A percentile compares a stretch with the other conserved stretches of the same genome.
These are phyloP conservation scores for Ochlodes sylvanus DNA, from an alignment of 2,888 invertebrate species.

Conservation along the genomic window DNA sequence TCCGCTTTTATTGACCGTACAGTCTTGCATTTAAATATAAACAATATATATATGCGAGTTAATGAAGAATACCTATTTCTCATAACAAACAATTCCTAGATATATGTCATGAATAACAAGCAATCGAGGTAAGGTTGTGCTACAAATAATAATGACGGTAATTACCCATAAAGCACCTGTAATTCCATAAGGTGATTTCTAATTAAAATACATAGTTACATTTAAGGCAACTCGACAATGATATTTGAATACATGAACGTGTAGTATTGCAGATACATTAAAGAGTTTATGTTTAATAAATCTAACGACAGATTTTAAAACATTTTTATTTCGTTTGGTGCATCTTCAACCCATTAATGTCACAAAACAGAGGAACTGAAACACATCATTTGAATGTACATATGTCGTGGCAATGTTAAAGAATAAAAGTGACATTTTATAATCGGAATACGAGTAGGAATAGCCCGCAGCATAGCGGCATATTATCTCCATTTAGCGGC, in stretches of 20 bases:
- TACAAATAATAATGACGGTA: slow-evolving; percentile 37
- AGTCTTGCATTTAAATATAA: slow-evolving; percentile 5
- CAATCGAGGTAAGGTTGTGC: slow-evolving; percentile 30
- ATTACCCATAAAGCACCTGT: slow-evolving; percentile 27
- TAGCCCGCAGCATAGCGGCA: slow-evolving; percentile 43
- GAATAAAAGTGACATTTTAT: background rate
- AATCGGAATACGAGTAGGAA: background rate
- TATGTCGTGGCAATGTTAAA: background rate
- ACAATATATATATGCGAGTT: slow-evolving; percentile 23
- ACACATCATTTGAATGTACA: slow-evolving; percentile 5
- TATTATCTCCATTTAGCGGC: slow-evolving; percentile 63
- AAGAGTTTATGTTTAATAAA: background rate
- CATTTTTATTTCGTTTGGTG: too few relatives aligned
- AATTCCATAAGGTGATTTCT: slow-evolving; percentile 31
- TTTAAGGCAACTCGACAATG: slow-evolving; percentile 25
- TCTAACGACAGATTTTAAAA: too few relatives aligned
- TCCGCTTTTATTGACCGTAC: slow-evolving; percentile 38
- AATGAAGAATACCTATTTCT: slow-evolving; percentile 31
- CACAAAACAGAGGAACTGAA: too few relatives aligned
- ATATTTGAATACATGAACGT: slow-evolving; percentile 22
- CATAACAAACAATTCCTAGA: slow-evolving; percentile 35
- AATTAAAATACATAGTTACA: slow-evolving; percentile 34
- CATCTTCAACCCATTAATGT: too few relatives aligned
- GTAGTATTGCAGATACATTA: slow-evolving; percentile 8
- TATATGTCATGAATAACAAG: slow-evolving; percentile 36